Base-by-base conservation (phyloP, 2,888 invertebrate genomes). In the Alsophila aescularia region DNA sequence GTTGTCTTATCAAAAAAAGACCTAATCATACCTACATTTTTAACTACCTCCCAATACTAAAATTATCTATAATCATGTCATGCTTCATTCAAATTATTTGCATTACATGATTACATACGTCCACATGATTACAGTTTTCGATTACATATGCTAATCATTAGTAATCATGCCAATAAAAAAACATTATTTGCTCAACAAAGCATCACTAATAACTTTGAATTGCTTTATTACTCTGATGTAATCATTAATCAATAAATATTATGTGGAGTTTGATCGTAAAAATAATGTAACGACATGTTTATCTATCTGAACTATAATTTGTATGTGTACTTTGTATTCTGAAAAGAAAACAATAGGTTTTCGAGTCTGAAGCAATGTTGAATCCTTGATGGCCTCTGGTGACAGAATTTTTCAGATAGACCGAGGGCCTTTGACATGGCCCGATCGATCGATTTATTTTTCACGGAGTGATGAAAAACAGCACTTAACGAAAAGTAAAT, bases 121-220 rank as follows among this genome's bases (percentile, higher is more conserved):
- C 10, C 40, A 34, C 21, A 29, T 55, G 35, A 55, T 55, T 40
- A 49, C 35, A 47, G 5, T 47, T 53, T 24, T 29, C 31, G 34
- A 50, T 45, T 52, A 52, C 56, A 56, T 37, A 56, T 39, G 43
- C 14, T 41, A 53, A 51, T 53, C 27, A 50, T 35, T 35, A 3
- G 18, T 40, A 40, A 48, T 52, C 48, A 42, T 52, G 27, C 32
- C 42, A 37, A 53, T 58, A 58, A n/a, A 29, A 53, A 45, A 60
- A 41, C 45, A 59, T 57, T 65, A 60, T 65, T 65, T 63, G 62
- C 39, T 60, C 40, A 55, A 53, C 51, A 52, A 57, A 65, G 43
- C 41, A 41, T 53, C 40, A 29, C 37, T 62, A 60, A 64, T 60
- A 53, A 54, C 52, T 52, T 44, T 21, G 58, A 59, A 65, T 59